These are phyloP conservation scores for Heliconius hewitsoni DNA, from an alignment of 1,140 invertebrate species.

Conservation along the genomic window DNA sequence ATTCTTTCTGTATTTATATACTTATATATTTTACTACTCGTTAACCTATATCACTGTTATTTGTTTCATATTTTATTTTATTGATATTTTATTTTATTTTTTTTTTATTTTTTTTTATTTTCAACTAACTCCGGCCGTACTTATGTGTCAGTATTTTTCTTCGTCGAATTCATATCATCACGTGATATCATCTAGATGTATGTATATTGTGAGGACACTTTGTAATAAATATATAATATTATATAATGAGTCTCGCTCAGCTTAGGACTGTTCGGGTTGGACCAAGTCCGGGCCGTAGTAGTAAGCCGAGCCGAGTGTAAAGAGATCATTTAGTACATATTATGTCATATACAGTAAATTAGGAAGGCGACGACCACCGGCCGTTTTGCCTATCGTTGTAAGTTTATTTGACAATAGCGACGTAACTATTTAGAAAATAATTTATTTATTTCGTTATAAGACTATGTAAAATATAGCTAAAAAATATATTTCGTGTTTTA, in stretches of 20 bases:
- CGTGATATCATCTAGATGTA: conserved; percentile 50
- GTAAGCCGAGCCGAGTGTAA: conserved; percentile 25
- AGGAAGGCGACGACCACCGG: conserved; percentile 15
- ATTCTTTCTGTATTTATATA: neutral
- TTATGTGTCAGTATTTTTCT: conserved; percentile 58
- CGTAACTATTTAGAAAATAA: conserved; percentile 70
- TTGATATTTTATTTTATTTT: conserved; percentile 32
- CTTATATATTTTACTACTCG: conserved; percentile 11
- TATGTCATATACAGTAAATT: conserved; percentile 15
- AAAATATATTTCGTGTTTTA: conserved; percentile 68
- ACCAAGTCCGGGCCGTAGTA: neutral
- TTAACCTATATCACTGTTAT: conserved; percentile 39
- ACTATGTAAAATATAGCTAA: conserved; percentile 76
- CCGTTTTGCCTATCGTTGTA: conserved; percentile 50
- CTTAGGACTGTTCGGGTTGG: neutral
- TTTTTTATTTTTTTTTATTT: conserved; percentile 30
- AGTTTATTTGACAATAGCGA: conserved; percentile 78
- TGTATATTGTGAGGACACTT: conserved; percentile 34
- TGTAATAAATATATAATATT: conserved; percentile 12
- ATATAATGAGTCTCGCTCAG: neutral
- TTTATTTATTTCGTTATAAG: conserved; percentile 80
- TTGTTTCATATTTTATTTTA: conserved; percentile 43
- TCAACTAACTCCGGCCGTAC: conserved; percentile 48
- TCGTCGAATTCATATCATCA: conserved; percentile 55
- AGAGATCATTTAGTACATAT: conserved; percentile 63